Base-by-base conservation (phyloP, 1,140 invertebrate species). In the Vanessa tameamea region DNA sequence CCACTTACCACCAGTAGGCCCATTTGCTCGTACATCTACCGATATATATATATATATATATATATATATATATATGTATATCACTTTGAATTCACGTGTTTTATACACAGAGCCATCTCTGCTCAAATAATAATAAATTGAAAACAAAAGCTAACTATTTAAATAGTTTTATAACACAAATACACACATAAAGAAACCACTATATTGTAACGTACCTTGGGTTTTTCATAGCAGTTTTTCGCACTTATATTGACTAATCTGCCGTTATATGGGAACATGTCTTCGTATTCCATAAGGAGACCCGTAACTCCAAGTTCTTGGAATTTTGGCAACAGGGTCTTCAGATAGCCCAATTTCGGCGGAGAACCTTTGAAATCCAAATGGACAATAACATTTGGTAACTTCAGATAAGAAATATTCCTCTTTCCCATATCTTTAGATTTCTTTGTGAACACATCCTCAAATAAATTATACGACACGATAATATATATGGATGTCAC, bases 261-360 rank as follows among this genome's bases (percentile, higher is more conserved):
- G 0, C 95, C 97, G 26, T 92, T 93, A 89, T 97, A 99, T 0
- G 98, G 98, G 91, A 99, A 99, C 97, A 98, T 99, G 82, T 99
- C 99, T 93, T 99, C 99, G 93, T 99, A 99, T 90, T 99, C 99
- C 67, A 99, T 92, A 2, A 99, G 92, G 31, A 99, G 89, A 2
- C 97, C 98, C 59, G 97, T 99, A 1, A 97, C 97, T 20, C 96
- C 97, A 80, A 97, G 87, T 61, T 94, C 94, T 80, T 95, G 95
- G 0, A 99, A 84, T 70, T 97, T 91, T 4, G 95, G 95, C 64
- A 99, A 94, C 0, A 98, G 76, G 66, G 96, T 94, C 80, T 95
- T 95, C 48, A 97, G 94, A 87, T 92, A 93, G 0, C 86, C 83
- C 0, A 97, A 81, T 77, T 95, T 96, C 0, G 97, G 96, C 3